Percentiles rank a stretch among this genome's conserved stretches.
Conservation (phyloP, 2,888 invertebrate genomes). For the Pterobdella sp. region DNA sequence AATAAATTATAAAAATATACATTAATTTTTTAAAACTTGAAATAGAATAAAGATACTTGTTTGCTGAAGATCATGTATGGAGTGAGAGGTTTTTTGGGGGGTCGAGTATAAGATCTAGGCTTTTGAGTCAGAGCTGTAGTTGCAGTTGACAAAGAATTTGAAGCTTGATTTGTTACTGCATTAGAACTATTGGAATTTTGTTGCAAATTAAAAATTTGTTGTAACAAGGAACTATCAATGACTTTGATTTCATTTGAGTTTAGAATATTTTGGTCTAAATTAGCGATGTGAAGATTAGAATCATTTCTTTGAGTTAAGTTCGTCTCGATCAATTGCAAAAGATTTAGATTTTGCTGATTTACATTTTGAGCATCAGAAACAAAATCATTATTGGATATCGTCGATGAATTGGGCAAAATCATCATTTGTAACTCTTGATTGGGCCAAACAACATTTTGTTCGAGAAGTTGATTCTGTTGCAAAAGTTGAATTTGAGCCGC, state of each 20-base stretch:
- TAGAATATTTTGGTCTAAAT: not conserved
- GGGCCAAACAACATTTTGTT: not conserved
- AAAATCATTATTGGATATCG: not conserved
- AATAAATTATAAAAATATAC: not conserved
- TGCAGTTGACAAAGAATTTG: not conserved
- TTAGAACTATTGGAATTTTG: not conserved
- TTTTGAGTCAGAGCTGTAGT: not conserved
- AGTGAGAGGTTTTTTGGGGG: conserved; percentile 31
- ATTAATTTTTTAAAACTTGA: not conserved
- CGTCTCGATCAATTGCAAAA: not conserved
- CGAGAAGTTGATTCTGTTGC: not conserved
- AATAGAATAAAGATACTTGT: conserved; percentile 18
- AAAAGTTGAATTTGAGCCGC: conserved; percentile 1
- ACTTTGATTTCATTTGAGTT: conserved; percentile 3
- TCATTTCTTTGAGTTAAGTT: not conserved
- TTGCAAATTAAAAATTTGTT: not conserved
- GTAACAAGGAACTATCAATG: not conserved
- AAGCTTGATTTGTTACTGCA: not conserved
- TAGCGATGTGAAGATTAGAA: not conserved
- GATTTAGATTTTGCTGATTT: conserved; percentile 3
- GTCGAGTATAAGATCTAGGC: conserved; percentile 16
- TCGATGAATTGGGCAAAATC: not conserved
- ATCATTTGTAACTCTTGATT: not conserved
- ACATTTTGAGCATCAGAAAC: not conserved
- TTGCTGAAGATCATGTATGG: conserved; percentile 33